A percentile compares a stretch with the other conserved stretches of the same genome.
phyloP scores from a whole-genome alignment of 37 sponge, comb jelly and placozoan species.

The Geodia barretti region DNA sequence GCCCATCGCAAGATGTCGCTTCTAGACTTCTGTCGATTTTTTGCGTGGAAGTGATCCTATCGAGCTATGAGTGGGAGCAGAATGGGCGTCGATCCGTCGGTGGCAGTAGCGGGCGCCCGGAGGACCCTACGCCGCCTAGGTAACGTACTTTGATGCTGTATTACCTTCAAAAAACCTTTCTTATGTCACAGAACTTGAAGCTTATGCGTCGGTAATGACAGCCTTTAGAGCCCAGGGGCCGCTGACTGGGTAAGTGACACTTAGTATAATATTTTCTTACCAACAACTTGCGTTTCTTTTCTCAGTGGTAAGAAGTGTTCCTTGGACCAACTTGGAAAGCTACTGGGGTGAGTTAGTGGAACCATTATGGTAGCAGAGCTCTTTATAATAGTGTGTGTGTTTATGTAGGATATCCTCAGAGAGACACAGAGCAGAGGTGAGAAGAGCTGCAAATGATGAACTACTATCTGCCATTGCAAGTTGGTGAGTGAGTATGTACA shows the following conservation, averaged over 20 bases:
- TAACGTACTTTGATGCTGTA: neutral
- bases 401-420: slow-evolving; percentile 70
- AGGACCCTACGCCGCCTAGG: neutral
- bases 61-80: neutral
- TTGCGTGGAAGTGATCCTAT: too few species aligned
- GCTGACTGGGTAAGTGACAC: slow-evolving; percentile 38
- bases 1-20: too few species aligned
- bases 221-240: slow-evolving; percentile 79
- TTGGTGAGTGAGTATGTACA: slow-evolving; percentile 54
- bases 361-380: neutral
- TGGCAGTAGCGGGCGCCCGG: neutral
- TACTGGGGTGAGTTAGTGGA: slow-evolving; percentile 33
- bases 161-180: neutral
- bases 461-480: slow-evolving; percentile 57
- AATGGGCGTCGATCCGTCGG: neutral
- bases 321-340: slow-evolving; percentile 42
- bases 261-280: neutral
- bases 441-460: slow-evolving; percentile 87
- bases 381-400: neutral
- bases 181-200: slow-evolving; percentile 52
- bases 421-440: slow-evolving; percentile 81
- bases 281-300: neutral
- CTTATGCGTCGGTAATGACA: slow-evolving; percentile 63
- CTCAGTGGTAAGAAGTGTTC: slow-evolving; percentile 49
- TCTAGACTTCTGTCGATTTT: too few species aligned